Evolutionary conservation across 2,888 invertebrate species (phyloP), one percentile per base, ranked within the genome.

Genomic region (Lasioglossum lativentre): DNA sequence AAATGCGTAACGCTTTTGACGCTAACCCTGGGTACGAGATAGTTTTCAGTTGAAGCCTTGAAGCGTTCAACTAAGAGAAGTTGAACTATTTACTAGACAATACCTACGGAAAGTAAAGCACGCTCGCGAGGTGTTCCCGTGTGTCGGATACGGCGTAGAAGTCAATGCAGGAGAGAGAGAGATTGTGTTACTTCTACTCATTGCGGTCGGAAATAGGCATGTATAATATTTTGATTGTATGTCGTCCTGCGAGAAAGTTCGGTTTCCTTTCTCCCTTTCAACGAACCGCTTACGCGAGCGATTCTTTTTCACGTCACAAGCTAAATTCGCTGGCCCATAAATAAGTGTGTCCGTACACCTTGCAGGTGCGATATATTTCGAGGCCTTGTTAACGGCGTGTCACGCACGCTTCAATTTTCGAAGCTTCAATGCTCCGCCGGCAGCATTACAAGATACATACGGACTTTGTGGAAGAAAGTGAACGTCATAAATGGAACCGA

Each of bases 211-310:
- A 38, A 80, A 74, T 75, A 70, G 70, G 80, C 79, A 77, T 76
- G 79, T 87, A 83, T 80, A 83, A 88, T 87, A 86, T 88, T 88
- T 89, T 87, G 83, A 89, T 87, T 88, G 59, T 73, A 66, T 59
- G 82, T 71, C 56, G 42, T 85, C 68, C 66, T 34, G 40, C 78
- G 89, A 86, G 88, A 89, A 89, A 89, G 86, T 86, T 83, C 66
- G 12, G 66, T 83, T 82, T 88, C 84, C 86, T 86, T 86, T 86
- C 86, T 81, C 78, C 78, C 42, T 77, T 76, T 68, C 68, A 63
- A 70, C 47, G 40, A 77, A 66, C 38, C 75, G 66, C 66, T 88
- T 83, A 30, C 66, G 42, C 45, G 40, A 75, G 59, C n/a, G 23
- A 78, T 78, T 59, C 47, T 77, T 68, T 74, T 52, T 40, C 16